Conservation (phyloP, 2,888 invertebrate species). For the Andrena chrysosceles region DNA sequence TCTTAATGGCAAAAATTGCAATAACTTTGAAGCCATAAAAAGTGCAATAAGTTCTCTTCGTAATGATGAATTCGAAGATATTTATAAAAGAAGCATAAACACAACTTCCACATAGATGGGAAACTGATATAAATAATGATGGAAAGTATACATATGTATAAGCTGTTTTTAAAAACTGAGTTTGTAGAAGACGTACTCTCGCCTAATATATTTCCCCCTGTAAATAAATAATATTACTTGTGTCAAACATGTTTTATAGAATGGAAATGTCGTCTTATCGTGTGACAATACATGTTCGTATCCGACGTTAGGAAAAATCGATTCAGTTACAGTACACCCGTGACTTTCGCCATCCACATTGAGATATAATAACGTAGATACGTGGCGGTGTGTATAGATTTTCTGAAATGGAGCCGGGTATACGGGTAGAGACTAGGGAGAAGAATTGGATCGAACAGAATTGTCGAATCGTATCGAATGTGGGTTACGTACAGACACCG, state of each 20-base stretch:
- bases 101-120: too few species aligned
- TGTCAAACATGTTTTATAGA: background rate
- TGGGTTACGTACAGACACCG: conserved; percentile 47
- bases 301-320: background rate
- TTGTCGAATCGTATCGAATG: conserved; percentile 55
- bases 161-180: too few species aligned
- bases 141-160: too few species aligned
- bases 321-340: background rate
- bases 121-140: too few species aligned
- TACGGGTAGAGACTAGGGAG: background rate
- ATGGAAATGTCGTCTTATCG: background rate
- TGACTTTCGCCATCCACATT: conserved; percentile 14
- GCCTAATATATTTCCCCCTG: too few species aligned
- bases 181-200: too few species aligned
- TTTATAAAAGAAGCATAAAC: too few species aligned
- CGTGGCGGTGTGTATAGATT: background rate
- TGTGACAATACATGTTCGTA: background rate
- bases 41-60: too few species aligned
- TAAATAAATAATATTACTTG: too few species aligned
- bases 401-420: conserved; percentile 25
- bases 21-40: too few species aligned
- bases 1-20: too few species aligned
- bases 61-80: too few species aligned
- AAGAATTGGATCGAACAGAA: conserved; percentile 28
- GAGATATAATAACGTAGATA: conserved; percentile 21